phyloP scores from a whole-genome alignment of 1,140 invertebrate genomes.

The Caenorhabditis briggsae region DNA sequence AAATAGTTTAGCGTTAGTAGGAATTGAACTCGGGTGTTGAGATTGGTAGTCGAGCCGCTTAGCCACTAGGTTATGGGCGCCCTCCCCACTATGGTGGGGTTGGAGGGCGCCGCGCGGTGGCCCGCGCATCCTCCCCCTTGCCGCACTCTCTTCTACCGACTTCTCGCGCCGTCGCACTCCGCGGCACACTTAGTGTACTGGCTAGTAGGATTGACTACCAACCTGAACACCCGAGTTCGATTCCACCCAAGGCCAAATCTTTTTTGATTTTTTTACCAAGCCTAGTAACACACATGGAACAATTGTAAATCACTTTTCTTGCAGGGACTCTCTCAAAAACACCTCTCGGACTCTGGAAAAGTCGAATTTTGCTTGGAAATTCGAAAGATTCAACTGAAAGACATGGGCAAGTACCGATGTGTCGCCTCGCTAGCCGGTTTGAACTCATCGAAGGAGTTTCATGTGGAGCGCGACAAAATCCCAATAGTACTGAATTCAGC shows the following conservation, averaged over 20 bases:
- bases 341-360: constrained; percentile 48
- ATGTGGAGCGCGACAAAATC: constrained; percentile 52
- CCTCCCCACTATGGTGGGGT: too few relatives aligned
- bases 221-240: background rate
- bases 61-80: too few relatives aligned
- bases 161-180: too few relatives aligned
- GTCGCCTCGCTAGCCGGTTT: constrained; percentile 43
- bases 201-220: too few relatives aligned
- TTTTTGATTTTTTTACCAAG: too few relatives aligned
- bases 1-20: background rate
- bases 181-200: too few relatives aligned
- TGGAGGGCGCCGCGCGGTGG: too few relatives aligned
- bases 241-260: too few relatives aligned
- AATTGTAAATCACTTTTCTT: background rate
- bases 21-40: too few relatives aligned
- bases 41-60: too few relatives aligned
- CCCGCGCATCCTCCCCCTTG: too few relatives aligned
- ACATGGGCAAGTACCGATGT: constrained; percentile 52
- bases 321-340: constrained; percentile 21
- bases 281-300: background rate
- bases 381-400: background rate
- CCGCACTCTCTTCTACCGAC: too few relatives aligned
- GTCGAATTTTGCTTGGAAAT: constrained; percentile 49
- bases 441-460: constrained; percentile 46
- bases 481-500: constrained; percentile 42